phyloP scores from a whole-genome alignment of 2,113 vertebrate species.

The Lasiurus borealis region DNA sequence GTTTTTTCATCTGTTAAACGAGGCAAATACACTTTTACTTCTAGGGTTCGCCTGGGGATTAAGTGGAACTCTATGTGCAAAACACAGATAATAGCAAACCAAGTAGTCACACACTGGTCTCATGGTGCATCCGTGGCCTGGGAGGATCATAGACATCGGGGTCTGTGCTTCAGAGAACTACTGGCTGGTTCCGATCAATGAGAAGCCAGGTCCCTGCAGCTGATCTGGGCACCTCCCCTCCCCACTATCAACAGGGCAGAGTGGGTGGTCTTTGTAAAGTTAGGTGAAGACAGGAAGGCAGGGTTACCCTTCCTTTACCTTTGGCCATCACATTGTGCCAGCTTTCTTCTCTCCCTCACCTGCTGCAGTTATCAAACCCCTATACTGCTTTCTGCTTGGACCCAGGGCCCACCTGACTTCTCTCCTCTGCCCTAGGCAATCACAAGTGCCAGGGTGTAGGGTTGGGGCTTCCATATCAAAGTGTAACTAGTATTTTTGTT shows the following conservation, averaged over 20 bases:
- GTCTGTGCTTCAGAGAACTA: neutral
- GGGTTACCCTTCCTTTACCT: neutral
- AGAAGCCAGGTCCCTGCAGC: neutral
- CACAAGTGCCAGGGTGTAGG: neutral
- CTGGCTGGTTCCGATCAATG: neutral
- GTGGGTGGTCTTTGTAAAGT: neutral
- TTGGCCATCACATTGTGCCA: neutral
- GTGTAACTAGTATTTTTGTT: neutral
- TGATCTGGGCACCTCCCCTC: neutral
- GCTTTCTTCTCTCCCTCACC: neutral
- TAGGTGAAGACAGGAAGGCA: neutral
- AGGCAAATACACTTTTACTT: neutral
- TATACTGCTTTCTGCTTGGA: neutral
- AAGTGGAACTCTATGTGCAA: neutral
- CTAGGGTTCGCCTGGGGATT: neutral
- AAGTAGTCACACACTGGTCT: neutral
- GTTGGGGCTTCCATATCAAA: neutral
- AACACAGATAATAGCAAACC: neutral
- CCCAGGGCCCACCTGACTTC: no score
- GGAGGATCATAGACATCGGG: neutral
- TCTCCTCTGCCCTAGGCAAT: neutral
- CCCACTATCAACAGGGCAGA: neutral
- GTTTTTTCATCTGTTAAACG: conserved; percentile 2
- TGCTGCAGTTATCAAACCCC: accelerated
- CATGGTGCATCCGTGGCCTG: neutral